Evolutionary conservation across 2,797 vertebrate genomes (phyloP).

Genomic region (Tapera naevia): DNA sequence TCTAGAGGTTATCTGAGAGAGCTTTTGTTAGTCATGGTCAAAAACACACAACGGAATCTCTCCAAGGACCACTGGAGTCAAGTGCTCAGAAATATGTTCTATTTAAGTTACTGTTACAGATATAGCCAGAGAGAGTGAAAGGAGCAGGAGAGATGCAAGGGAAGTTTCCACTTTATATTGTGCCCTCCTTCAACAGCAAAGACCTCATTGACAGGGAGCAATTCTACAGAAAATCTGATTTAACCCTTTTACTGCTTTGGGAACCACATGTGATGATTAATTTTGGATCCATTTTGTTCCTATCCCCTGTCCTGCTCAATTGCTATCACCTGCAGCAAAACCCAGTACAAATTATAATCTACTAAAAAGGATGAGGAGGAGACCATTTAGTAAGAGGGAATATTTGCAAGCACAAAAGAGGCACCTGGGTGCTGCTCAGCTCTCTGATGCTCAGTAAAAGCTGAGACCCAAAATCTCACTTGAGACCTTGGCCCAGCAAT

Average conservation of each 20-base stretch:
- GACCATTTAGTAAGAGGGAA: background rate
- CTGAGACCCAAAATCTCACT: background rate
- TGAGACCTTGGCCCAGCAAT: background rate
- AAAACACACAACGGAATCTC: background rate
- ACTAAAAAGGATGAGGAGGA: background rate
- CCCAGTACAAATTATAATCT: background rate
- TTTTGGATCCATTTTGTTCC: background rate
- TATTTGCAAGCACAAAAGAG: background rate
- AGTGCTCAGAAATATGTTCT: background rate
- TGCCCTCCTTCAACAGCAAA: background rate
- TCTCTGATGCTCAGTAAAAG: background rate
- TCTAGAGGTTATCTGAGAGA: background rate
- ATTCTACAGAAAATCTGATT: background rate
- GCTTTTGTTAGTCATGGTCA: accelerated
- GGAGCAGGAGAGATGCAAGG: background rate
- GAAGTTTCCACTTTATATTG: background rate
- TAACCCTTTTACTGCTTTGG: background rate
- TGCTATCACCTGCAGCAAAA: background rate
- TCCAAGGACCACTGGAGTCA: background rate
- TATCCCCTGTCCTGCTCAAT: background rate
- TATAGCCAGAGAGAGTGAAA: background rate
- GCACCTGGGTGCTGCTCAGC: background rate
- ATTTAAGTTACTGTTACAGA: background rate
- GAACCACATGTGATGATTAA: background rate
- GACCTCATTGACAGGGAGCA: background rate